phyloP scores from a whole-genome alignment of 2,113 vertebrate genomes.

The Kryptolebias marmoratus region DNA sequence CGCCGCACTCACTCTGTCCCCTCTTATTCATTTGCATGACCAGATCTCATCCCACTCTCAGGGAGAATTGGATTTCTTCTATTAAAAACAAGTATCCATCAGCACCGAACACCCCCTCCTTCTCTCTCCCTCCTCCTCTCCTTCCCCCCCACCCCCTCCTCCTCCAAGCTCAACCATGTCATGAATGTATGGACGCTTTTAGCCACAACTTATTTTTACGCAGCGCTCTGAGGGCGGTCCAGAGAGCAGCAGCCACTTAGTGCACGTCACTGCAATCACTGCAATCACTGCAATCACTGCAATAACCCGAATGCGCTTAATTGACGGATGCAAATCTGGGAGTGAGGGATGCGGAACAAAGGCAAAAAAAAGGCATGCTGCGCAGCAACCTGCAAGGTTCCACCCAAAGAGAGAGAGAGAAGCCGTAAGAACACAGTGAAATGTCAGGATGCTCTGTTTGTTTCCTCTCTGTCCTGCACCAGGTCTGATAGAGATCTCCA shows the following conservation, averaged over 20 bases:
- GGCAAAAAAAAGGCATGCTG: slow-evolving; percentile 48
- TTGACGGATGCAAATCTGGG: slow-evolving; percentile 37
- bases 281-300: slow-evolving; percentile 54
- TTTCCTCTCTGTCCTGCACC: slow-evolving; percentile 51
- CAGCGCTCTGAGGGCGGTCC: slow-evolving; percentile 69
- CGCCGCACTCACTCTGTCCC: slow-evolving; percentile 14
- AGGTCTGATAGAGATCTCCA: slow-evolving; percentile 96
- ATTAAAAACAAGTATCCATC: slow-evolving; percentile 77
- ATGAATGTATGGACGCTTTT: slow-evolving; percentile 82
- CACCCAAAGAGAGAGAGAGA: slow-evolving; percentile 49
- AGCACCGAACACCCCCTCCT: slow-evolving; percentile 52
- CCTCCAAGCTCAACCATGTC: slow-evolving; percentile 67
- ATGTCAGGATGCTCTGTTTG: slow-evolving; percentile 3
- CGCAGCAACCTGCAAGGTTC: slow-evolving; percentile 70
- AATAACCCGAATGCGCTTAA: slow-evolving; percentile 36
- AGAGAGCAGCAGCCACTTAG: slow-evolving; percentile 37
- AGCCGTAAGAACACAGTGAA: background rate
- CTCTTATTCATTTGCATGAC: slow-evolving; percentile 73
- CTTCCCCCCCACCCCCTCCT: background rate
- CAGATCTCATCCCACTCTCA: slow-evolving; percentile 63
- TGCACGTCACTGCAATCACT: slow-evolving; percentile 42
- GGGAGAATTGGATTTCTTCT: slow-evolving; percentile 69
- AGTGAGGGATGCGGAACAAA: slow-evolving; percentile 74
- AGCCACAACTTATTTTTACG: slow-evolving; percentile 84
- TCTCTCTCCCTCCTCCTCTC: background rate